phyloP scores from a whole-genome alignment of 2,797 vertebrate genomes.

The Serranus cabrilla region DNA sequence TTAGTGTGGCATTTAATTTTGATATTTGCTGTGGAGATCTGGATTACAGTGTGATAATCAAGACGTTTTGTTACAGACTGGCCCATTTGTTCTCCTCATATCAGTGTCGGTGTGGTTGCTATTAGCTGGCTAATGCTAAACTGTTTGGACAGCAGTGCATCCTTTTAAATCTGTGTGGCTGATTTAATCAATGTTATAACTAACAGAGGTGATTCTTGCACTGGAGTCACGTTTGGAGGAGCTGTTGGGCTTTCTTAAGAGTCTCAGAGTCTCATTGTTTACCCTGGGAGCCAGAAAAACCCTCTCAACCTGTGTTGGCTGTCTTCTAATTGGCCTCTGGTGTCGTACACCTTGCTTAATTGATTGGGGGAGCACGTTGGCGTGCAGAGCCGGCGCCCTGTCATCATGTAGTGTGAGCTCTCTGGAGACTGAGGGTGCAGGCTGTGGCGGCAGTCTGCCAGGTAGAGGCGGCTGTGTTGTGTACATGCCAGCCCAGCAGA shows the following conservation, averaged over 20 bases:
- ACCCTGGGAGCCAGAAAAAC: neutral
- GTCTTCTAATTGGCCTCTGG: conserved; percentile 28
- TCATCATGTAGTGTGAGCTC: conserved; percentile 10
- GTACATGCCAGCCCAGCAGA: conserved; percentile 27
- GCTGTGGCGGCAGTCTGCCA: neutral
- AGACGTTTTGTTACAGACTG: fast-evolving
- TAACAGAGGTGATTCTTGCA: neutral
- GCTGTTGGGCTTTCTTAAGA: neutral
- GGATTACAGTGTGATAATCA: fast-evolving
- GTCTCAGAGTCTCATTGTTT: conserved; percentile 31
- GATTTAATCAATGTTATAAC: neutral
- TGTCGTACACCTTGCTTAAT: conserved; percentile 36
- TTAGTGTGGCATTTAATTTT: neutral
- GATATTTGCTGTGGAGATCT: neutral
- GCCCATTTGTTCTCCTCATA: neutral
- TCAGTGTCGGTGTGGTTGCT: neutral
- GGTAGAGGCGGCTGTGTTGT: neutral
- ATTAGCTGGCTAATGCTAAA: conserved; percentile 20
- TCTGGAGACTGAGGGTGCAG: conserved; percentile 26
- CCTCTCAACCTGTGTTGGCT: neutral
- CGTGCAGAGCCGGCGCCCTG: neutral
- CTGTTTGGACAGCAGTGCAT: neutral
- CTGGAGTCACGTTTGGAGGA: neutral
- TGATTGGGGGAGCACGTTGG: conserved; percentile 25
- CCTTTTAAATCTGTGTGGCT: neutral